Evolutionary conservation across 2,888 invertebrate species (phyloP).

Genomic region (Scaptomyza cyrtandrae): DNA sequence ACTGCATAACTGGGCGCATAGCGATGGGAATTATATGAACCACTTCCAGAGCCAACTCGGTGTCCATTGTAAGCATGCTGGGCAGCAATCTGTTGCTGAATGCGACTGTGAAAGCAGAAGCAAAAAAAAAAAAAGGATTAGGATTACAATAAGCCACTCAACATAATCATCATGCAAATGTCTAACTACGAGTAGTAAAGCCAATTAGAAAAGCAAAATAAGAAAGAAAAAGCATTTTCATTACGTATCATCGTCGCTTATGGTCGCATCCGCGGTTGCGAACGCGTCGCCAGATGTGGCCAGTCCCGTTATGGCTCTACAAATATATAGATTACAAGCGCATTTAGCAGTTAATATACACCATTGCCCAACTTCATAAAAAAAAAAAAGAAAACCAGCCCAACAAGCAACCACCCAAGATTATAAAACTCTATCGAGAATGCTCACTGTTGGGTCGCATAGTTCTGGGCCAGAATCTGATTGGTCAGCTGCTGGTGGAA

Average conservation of each 20-base stretch:
- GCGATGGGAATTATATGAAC: conserved; percentile 60
- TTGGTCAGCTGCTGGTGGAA: conserved; percentile 82
- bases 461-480: conserved; percentile 80
- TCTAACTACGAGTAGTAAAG: conserved; percentile 1
- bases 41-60: conserved; percentile 31
- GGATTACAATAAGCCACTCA: background rate
- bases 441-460: conserved; percentile 81
- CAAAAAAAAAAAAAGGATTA: background rate
- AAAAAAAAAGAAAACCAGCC: conserved; percentile 31
- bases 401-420: background rate
- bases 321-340: conserved; percentile 60
- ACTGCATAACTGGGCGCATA: conserved; percentile 85
- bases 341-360: conserved; percentile 29
- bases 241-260: conserved; percentile 80
- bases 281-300: conserved; percentile 79
- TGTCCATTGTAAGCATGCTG: conserved; percentile 73
- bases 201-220: conserved; percentile 20
- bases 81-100: conserved; percentile 79
- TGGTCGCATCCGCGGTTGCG: conserved; percentile 81
- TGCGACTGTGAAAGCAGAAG: conserved; percentile 52
- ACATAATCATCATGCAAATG: no score
- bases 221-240: conserved; percentile 51
- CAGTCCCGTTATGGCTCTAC: conserved; percentile 73
- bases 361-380: conserved; percentile 33
- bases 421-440: background rate